Evolutionary conservation across 2,797 vertebrate genomes (phyloP).

Genomic region (Margarornis squamiger): DNA sequence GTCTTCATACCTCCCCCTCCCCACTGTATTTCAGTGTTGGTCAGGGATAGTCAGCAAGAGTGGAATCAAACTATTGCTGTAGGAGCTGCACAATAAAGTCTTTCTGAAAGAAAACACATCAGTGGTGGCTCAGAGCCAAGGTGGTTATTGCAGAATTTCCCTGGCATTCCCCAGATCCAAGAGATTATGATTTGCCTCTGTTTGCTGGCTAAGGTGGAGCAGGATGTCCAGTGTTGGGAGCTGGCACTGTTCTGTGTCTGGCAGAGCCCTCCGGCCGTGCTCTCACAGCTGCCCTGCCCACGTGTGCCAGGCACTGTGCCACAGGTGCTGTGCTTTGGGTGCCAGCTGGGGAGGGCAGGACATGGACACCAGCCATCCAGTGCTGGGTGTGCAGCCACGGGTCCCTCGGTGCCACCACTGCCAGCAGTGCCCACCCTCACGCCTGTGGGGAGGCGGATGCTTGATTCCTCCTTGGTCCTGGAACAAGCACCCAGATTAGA

Average conservation of each 20-base stretch:
- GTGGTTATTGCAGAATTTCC: background rate
- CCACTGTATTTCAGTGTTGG: fast-evolving
- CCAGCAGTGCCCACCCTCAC: background rate
- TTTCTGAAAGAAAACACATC: background rate
- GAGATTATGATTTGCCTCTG: background rate
- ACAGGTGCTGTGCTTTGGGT: fast-evolving
- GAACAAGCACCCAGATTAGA: background rate
- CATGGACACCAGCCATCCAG: fast-evolving
- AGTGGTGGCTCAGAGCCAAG: background rate
- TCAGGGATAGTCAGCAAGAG: background rate
- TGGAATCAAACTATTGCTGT: background rate
- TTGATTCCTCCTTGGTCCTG: background rate
- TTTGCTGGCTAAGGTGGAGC: background rate
- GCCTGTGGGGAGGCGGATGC: fast-evolving
- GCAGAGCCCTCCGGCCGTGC: background rate
- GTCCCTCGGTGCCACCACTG: fast-evolving
- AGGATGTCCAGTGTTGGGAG: fast-evolving
- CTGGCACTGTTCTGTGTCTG: fast-evolving
- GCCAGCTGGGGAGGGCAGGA: background rate
- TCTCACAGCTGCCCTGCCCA: fast-evolving
- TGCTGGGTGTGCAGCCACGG: fast-evolving
- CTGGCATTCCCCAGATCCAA: background rate
- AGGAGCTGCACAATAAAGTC: background rate
- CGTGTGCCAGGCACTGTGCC: fast-evolving
- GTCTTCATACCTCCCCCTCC: background rate